These are phyloP conservation scores for Lemur catta DNA, from an alignment of 2,797 vertebrate species.

Conservation along the genomic window DNA sequence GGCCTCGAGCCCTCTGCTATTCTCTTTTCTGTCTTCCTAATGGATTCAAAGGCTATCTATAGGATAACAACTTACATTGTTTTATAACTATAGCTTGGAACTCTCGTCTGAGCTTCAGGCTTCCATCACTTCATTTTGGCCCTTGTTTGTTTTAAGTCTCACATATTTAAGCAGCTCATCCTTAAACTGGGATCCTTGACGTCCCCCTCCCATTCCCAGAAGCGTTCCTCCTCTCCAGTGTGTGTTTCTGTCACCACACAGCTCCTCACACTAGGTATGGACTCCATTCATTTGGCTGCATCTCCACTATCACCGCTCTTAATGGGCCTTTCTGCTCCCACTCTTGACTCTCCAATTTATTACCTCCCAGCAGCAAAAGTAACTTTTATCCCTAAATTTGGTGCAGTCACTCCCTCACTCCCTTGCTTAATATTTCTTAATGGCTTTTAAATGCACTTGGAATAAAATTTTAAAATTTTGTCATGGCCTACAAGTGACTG, in stretches of 20 bases:
- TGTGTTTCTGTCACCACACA: background rate
- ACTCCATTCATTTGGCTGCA: background rate
- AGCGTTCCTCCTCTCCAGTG: background rate
- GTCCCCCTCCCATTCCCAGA: background rate
- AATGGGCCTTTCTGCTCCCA: background rate
- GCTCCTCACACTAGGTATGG: fast-evolving
- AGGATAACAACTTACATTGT: background rate
- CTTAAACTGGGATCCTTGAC: background rate
- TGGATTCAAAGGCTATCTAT: background rate
- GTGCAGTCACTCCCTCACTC: background rate
- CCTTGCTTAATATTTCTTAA: background rate
- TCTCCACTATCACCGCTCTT: too few relatives aligned
- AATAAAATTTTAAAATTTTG: background rate
- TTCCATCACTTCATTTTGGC: background rate
- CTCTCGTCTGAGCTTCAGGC: background rate
- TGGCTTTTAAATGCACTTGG: background rate
- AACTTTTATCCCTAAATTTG: background rate
- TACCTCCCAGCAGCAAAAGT: background rate
- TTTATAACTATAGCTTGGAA: background rate
- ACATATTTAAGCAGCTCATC: background rate
- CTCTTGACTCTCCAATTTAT: background rate
- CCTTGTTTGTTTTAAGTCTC: background rate
- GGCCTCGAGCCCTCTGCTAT: background rate
- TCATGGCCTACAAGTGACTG: background rate
- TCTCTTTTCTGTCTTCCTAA: background rate